A percentile compares a stretch with the other conserved stretches of the same genome.
Evolutionary conservation across 23 tunicate species (phyloP).

Genomic region (Ciona savignyi): DNA sequence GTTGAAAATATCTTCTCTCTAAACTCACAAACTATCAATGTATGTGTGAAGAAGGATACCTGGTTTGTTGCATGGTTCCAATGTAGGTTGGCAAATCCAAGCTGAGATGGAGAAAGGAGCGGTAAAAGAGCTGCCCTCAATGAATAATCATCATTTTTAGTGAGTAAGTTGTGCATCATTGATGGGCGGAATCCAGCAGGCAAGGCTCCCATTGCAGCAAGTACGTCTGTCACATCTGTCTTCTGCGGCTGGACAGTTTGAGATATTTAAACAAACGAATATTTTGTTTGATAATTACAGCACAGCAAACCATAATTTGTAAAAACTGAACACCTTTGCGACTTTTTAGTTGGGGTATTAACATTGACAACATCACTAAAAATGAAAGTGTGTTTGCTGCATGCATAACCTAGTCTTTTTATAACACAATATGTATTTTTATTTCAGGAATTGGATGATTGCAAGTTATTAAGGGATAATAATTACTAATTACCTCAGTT

Average conservation of each 20-base stretch:
- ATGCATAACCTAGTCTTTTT: no score
- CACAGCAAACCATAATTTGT: background rate
- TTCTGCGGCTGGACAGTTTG: slow-evolving; percentile 37
- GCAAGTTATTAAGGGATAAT: no score
- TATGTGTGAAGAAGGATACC: no score
- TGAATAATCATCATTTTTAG: slow-evolving; percentile 10
- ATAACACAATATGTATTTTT: no score
- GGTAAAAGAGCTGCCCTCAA: slow-evolving; percentile 37
- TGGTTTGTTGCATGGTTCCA: slow-evolving; percentile 55
- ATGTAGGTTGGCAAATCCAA: slow-evolving; percentile 40
- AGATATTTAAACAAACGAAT: background rate
- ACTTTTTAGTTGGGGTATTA: no score
- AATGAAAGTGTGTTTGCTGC: no score
- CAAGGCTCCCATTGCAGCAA: slow-evolving; percentile 85
- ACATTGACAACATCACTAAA: no score
- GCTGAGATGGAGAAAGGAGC: slow-evolving; percentile 31
- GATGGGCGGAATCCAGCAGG: slow-evolving; percentile 94
- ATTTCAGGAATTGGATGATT: no score
- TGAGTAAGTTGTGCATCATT: slow-evolving; percentile 19
- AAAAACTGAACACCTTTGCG: background rate
- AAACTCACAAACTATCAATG: no score
- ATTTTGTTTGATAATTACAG: background rate
- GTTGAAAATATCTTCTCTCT: no score
- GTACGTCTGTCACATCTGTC: slow-evolving; percentile 81
- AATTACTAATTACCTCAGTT: slow-evolving; percentile 32